phyloP scores from a whole-genome alignment of 2,888 invertebrate genomes.

The Minunthozetes semirufus region DNA sequence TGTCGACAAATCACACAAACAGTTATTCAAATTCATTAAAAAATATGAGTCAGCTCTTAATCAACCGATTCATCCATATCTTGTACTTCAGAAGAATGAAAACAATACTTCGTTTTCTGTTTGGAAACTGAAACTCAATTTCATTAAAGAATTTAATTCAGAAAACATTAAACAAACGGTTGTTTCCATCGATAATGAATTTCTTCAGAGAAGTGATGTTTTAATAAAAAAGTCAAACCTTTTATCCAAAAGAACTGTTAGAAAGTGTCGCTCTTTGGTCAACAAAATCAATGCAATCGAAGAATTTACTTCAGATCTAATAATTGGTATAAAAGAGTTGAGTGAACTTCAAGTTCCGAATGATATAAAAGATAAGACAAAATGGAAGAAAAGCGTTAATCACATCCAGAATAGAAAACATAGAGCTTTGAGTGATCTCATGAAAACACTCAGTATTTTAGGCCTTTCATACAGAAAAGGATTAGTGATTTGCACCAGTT shows the following conservation, averaged over 20 bases:
- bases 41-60: conserved; percentile 60
- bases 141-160: neutral
- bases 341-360: conserved; percentile 58
- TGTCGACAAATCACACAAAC: conserved; percentile 77
- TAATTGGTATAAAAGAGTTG: conserved; percentile 56
- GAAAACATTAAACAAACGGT: neutral
- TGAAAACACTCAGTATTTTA: conserved; percentile 62
- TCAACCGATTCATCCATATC: neutral
- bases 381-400: conserved; percentile 35
- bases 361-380: conserved; percentile 42
- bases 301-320: conserved; percentile 45
- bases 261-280: neutral
- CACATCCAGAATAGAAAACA: conserved; percentile 48
- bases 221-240: neutral
- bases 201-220: neutral
- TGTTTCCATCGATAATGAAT: neutral
- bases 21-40: conserved; percentile 74
- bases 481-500: conserved; percentile 48
- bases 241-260: conserved; percentile 6
- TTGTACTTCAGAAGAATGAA: conserved; percentile 15
- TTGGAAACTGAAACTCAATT: conserved; percentile 27
- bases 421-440: conserved; percentile 74
- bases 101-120: neutral
- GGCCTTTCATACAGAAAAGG: conserved; percentile 72
- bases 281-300: conserved; percentile 59